Evolutionary conservation across 2,888 invertebrate genomes (phyloP), one percentile per base, ranked within the genome.

Genomic region (Trissolcus brochymenae): DNA sequence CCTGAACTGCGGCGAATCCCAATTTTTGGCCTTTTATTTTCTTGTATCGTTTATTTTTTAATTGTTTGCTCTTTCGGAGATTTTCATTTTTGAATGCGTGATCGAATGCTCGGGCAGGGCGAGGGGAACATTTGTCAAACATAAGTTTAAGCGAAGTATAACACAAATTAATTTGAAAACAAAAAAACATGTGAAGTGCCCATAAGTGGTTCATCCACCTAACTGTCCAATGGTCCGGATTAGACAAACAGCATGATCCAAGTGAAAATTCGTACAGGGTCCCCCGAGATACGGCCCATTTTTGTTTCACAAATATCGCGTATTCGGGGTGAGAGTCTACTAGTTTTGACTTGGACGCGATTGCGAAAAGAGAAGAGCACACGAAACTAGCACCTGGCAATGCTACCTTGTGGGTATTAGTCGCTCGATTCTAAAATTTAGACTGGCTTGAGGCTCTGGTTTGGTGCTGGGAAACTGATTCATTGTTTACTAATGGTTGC

Each of bases 401-500:
- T 86, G 87, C 87, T 88, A 87, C 82, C 83, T 85, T 84, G 85
- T 85, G 86, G 85, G 85, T 85, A 86, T 85, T 86, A 86, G 85
- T 86, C 81, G 85, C 84, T 85, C 82, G 83, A 84, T 80, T 84
- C 80, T 51, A 51, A 51, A 51, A 51, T 51, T 51, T 85, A 85
- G 83, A 83, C 82, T 87, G 85, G 87, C 87, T 87, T 87, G 78
- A 85, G 86, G 86, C 86, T 88, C 84, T 87, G 86, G 85, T 84
- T 86, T 88, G 88, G 88, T 88, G 88, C 88, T 88, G 88, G 88
- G 86, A 51, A 87, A 84, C 85, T 85, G 82, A 84, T 80, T 78
- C 78, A 75, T 75, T 80, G 81, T 83, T 84, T 86, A 88, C 87
- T 88, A 88, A 88, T 84, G 86, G 84, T 87, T 86, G 87, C 85